phyloP scores from a whole-genome alignment of 2,113 vertebrate genomes.

The Pterocles burchelli region DNA sequence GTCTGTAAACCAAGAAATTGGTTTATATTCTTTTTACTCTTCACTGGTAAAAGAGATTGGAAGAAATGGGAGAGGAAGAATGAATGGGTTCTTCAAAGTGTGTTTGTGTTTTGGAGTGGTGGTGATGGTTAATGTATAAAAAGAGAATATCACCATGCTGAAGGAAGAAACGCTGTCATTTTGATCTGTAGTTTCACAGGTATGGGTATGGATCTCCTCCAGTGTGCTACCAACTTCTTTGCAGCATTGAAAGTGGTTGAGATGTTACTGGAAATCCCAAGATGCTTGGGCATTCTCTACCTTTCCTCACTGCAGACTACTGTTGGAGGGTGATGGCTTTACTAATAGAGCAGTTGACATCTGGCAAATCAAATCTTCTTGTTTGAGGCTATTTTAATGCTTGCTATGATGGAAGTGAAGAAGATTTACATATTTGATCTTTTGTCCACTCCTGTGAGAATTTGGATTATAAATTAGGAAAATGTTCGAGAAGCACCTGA shows the following conservation, averaged over 20 bases:
- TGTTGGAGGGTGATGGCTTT: not conserved
- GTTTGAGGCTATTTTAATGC: not conserved
- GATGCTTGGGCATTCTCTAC: not conserved
- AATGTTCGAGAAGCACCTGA: not conserved
- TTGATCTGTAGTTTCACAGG: not conserved
- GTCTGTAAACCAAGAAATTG: not conserved
- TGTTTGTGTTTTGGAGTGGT: not conserved
- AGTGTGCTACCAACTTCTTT: not conserved
- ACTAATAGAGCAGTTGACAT: not conserved
- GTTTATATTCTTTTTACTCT: not conserved
- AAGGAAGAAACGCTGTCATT: not conserved
- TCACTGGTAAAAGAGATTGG: not conserved
- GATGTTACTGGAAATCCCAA: not conserved
- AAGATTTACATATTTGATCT: not conserved
- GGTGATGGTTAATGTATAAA: not conserved
- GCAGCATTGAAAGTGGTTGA: not conserved
- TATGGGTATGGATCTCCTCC: not conserved
- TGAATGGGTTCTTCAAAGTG: not conserved
- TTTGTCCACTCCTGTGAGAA: not conserved
- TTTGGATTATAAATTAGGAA: not conserved
- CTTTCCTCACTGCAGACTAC: not conserved
- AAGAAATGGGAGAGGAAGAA: not conserved
- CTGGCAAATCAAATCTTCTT: not conserved
- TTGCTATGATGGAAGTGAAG: not conserved
- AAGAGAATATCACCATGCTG: not conserved